Evolutionary conservation across 2,113 vertebrate genomes (phyloP).

Genomic region (Ascaphus truei): DNA sequence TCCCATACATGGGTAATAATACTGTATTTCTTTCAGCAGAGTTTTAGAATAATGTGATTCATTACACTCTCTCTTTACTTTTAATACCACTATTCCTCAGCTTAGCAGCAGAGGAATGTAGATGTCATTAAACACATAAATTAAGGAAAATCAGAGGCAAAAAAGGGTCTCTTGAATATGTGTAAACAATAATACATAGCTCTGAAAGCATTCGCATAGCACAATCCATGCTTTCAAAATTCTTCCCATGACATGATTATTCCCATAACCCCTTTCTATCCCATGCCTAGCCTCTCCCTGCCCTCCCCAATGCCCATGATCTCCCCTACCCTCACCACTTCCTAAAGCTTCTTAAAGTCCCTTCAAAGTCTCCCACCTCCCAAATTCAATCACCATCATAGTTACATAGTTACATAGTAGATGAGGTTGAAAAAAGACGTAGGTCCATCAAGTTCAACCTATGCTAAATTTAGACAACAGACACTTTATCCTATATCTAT

Average conservation of each 20-base stretch:
- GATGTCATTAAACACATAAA: constrained; percentile 28
- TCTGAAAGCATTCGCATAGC: constrained; percentile 10
- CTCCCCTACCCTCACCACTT: too few relatives aligned
- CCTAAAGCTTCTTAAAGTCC: too few relatives aligned
- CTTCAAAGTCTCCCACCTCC: too few relatives aligned
- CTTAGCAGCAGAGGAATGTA: constrained; percentile 18
- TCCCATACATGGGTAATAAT: constrained; percentile 5
- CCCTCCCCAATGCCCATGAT: too few relatives aligned
- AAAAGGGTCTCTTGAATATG: constrained; percentile 1
- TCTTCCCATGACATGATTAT: constrained; percentile 15
- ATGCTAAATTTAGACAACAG: too few relatives aligned
- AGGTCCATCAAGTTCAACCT: too few relatives aligned
- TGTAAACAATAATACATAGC: constrained; percentile 20
- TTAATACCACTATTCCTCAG: constrained; percentile 3
- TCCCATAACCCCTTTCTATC: too few relatives aligned
- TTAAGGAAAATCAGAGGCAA: constrained; percentile 21
- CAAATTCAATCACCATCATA: too few relatives aligned
- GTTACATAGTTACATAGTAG: too few relatives aligned
- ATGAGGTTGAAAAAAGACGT: too few relatives aligned
- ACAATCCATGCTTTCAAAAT: background rate
- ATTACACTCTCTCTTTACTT: background rate
- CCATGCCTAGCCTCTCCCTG: too few relatives aligned
- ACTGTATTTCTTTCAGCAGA: background rate
- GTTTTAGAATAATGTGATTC: constrained; percentile 1
- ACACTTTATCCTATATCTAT: too few relatives aligned